Evolutionary conservation across 2,888 invertebrate genomes (phyloP), one percentile per base, ranked within the genome.

Genomic region (Xestoiulus laeticollis): DNA sequence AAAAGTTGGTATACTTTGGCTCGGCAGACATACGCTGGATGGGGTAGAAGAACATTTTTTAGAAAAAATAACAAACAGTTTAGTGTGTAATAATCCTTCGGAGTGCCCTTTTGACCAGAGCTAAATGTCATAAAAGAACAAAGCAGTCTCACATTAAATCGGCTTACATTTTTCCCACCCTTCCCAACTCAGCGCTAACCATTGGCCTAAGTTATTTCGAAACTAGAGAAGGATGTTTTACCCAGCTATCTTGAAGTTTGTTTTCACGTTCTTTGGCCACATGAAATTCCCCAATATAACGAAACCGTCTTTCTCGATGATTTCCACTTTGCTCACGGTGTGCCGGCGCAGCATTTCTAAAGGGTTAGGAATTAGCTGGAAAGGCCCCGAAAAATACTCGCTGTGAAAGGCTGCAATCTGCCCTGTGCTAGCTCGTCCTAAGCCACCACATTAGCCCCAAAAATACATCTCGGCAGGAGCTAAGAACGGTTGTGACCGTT

Each of bases 1-100:
- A 59, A 59, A 59, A 12, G 48, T 48, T 59, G 59, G 1, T 59
- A 59, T 59, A 59, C 59, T 59, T 59, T 59, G n/a, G 59, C 59
- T n/a, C 59, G 59, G n/a, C 59, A 6, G n/a, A 59, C 59, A n/a
- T 59, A 59, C 19, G 59, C 59, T 59, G 59, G 59, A 59, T 59
- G 59, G 59, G 59, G 59, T n/a, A 59, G 59, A 59, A 59, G 59
- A 59, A n/a, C 59, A 59, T 59, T 59, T 59, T 59, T 59, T n/a
- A 59, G 59, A 59, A 59, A 59, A n/a, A 59, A 59, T 59, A 59
- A 16, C 59, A 59, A 59, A 59, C 59, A 59, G 59, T 59, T 59
- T 59, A 59, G 59, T n/a, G 59, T 59, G 59, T 59, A 59, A 59
- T 59, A 59, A 5, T 59, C 59, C 59, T 59, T 59, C 59, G 59